Conservation (phyloP, 2,888 invertebrate genomes). For the Eubasilissa splendida region DNA sequence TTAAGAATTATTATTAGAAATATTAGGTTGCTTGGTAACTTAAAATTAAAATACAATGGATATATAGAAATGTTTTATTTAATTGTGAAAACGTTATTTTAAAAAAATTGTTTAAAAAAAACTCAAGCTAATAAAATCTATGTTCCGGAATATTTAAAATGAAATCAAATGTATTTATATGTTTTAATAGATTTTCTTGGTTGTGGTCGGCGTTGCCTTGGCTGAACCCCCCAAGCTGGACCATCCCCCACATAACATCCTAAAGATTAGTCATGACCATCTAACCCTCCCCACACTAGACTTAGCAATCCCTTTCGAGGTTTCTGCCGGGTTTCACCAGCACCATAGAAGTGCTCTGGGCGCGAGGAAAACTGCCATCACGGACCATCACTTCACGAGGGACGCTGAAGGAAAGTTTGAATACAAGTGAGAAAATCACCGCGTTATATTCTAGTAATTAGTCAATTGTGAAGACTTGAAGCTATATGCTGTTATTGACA, state of each 20-base stretch:
- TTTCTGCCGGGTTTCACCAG: not conserved
- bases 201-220: slow-evolving; percentile 34
- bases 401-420: slow-evolving; percentile 70
- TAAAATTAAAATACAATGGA: no score
- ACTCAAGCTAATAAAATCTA: no score
- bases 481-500: no score
- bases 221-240: not conserved
- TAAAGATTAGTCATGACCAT: not conserved
- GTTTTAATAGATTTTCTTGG: slow-evolving; percentile 7
- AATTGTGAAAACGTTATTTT: no score
- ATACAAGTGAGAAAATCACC: slow-evolving; percentile 67
- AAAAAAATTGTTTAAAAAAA: no score
- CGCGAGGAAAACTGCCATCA: slow-evolving; percentile 49
- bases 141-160: no score
- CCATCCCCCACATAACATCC: not conserved
- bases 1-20: no score
- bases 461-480: no score
- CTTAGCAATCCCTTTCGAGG: not conserved
- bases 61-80: no score
- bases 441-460: not conserved
- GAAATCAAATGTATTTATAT: no score
- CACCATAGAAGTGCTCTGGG: slow-evolving; percentile 33
- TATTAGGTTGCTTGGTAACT: no score
- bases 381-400: slow-evolving; percentile 66
- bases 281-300: not conserved